phyloP scores from a whole-genome alignment of 2,888 invertebrate genomes.

The Hypomecis atomaria region DNA sequence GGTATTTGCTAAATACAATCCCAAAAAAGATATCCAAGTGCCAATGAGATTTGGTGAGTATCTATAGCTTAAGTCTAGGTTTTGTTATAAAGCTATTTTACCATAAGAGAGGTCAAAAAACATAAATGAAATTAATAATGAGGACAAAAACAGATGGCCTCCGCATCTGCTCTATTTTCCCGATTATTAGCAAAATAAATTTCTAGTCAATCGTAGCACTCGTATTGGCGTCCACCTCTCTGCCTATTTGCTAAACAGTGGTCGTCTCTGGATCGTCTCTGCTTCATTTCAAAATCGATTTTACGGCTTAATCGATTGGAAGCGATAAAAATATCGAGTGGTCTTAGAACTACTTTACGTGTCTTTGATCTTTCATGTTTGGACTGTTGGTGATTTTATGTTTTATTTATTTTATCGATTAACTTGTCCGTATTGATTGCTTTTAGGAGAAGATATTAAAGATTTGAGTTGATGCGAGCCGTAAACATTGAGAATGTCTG shows the following conservation, averaged over 20 bases:
- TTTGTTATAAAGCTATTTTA: too few species aligned
- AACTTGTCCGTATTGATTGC: slow-evolving; percentile 21
- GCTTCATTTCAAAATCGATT: slow-evolving; percentile 54
- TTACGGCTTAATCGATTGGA: slow-evolving; percentile 44
- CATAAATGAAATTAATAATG: too few species aligned
- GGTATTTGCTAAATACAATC: too few species aligned
- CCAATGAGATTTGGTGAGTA: too few species aligned
- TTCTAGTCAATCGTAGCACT: neutral
- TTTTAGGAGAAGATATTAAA: slow-evolving; percentile 6
- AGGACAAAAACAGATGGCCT: too few species aligned
- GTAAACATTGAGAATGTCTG: slow-evolving; percentile 14
- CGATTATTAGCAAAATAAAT: too few species aligned
- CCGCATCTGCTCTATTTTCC: too few species aligned
- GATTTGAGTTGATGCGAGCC: neutral
- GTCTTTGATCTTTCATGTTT: slow-evolving; percentile 29
- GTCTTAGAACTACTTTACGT: slow-evolving; percentile 29
- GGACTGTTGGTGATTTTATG: slow-evolving; percentile 19
- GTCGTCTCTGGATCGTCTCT: slow-evolving; percentile 49
- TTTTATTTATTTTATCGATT: slow-evolving; percentile 21
- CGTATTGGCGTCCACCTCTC: neutral
- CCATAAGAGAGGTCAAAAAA: too few species aligned
- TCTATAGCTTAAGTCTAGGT: too few species aligned
- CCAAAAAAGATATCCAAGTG: too few species aligned
- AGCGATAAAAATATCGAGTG: slow-evolving; percentile 38
- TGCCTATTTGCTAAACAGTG: slow-evolving; percentile 32